These are phyloP conservation scores for Mechanitis messenoides DNA, from an alignment of 2,888 invertebrate genomes.

Conservation along the genomic window DNA sequence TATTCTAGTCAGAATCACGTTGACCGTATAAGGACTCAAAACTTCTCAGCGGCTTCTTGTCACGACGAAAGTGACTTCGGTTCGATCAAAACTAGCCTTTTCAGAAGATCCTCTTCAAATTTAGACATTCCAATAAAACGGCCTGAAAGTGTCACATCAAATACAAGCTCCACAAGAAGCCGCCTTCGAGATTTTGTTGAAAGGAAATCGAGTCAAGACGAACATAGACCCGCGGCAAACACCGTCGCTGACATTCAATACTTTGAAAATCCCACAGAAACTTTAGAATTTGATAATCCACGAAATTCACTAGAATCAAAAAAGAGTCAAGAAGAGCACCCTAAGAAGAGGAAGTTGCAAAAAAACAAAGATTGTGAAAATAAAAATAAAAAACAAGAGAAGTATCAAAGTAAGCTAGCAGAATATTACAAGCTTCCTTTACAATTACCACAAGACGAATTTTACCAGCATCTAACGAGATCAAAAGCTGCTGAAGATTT, in stretches of 20 bases:
- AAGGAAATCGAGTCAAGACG: constrained; percentile 73
- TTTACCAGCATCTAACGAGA: constrained; percentile 67
- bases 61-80: constrained; percentile 72
- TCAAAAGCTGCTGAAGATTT: constrained; percentile 70
- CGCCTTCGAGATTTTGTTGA: constrained; percentile 73
- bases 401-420: constrained; percentile 70
- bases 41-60: constrained; percentile 75
- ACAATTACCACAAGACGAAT: constrained; percentile 70
- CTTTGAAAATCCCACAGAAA: constrained; percentile 72
- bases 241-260: constrained; percentile 69
- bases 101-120: constrained; percentile 68
- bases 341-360: constrained; percentile 66
- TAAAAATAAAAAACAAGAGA: constrained; percentile 67
- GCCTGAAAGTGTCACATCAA: constrained; percentile 70
- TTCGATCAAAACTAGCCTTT: constrained; percentile 72
- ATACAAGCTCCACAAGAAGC: constrained; percentile 73
- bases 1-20: constrained; percentile 78
- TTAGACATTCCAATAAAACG: constrained; percentile 65
- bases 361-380: constrained; percentile 60
- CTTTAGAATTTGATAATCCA: constrained; percentile 66
- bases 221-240: constrained; percentile 67
- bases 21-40: constrained; percentile 75
- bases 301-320: constrained; percentile 62
- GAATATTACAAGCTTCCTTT: constrained; percentile 69
- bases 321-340: constrained; percentile 62